Conservation (phyloP, 1,140 invertebrate species). For the Trichonephila clavipes region DNA sequence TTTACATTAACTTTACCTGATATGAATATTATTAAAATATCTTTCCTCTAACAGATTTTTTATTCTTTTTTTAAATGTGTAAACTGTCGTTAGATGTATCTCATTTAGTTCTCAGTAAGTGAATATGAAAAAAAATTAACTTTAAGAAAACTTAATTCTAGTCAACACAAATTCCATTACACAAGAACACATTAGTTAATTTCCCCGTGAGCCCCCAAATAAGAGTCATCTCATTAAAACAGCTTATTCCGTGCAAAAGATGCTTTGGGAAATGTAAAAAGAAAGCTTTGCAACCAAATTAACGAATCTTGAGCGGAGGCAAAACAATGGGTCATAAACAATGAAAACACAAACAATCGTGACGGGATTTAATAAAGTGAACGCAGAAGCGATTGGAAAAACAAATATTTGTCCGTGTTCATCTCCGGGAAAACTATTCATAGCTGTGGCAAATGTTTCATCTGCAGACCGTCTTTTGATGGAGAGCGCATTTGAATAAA, state of each 20-base stretch:
- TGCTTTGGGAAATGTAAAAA: not conserved
- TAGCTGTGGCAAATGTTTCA: constrained; percentile 60
- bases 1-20: too few species aligned
- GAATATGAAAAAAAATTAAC: too few species aligned
- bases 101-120: too few species aligned
- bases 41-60: too few species aligned
- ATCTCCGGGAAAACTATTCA: constrained; percentile 64
- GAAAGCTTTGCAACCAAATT: not conserved
- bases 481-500: constrained; percentile 74
- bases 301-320: not conserved
- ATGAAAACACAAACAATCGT: constrained; percentile 54
- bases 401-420: constrained; percentile 71
- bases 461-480: constrained; percentile 59
- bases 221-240: not conserved
- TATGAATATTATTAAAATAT: too few species aligned
- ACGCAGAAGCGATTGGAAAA: constrained; percentile 59
- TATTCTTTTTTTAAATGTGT: too few species aligned
- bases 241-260: constrained; percentile 34
- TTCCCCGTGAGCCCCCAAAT: not conserved
- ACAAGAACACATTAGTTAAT: not conserved
- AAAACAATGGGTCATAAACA: constrained; percentile 65
- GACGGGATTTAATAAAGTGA: constrained; percentile 71
- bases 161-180: too few species aligned
- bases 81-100: too few species aligned
- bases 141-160: too few species aligned